A percentile compares a stretch with the other conserved stretches of the same genome.
phyloP scores from a whole-genome alignment of 2,888 invertebrate genomes.

The Pemphredon lugubris region DNA sequence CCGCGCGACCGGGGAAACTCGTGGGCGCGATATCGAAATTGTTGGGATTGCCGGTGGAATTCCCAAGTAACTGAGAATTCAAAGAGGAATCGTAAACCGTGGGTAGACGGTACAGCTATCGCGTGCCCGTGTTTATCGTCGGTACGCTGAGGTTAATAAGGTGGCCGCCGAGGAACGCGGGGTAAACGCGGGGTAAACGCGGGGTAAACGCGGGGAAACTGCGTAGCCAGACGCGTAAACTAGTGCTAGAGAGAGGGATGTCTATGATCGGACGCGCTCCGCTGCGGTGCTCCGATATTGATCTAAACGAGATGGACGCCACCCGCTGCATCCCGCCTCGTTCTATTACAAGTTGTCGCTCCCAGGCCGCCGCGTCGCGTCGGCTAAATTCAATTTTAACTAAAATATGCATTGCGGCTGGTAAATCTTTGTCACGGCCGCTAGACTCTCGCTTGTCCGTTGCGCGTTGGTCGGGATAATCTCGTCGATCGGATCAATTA shows the following conservation, averaged over 20 bases:
- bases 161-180: slow-evolving; percentile 47
- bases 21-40: slow-evolving; percentile 19
- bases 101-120: background rate
- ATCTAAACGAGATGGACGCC: slow-evolving; percentile 24
- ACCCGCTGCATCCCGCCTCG: background rate
- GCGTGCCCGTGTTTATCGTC: slow-evolving; percentile 26
- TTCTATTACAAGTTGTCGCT: slow-evolving; percentile 6
- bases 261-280: slow-evolving; percentile 28
- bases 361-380: no score
- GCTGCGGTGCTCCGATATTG: slow-evolving; percentile 31
- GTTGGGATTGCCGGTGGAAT: slow-evolving; percentile 18
- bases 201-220: slow-evolving; percentile 47
- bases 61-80: slow-evolving; percentile 5
- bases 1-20: background rate
- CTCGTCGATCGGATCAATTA: no score
- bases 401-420: background rate
- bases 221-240: slow-evolving; percentile 35
- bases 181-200: no score
- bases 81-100: slow-evolving; percentile 22
- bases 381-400: slow-evolving; percentile 51
- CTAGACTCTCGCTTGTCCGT: no score
- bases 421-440: no score
- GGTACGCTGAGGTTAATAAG: slow-evolving; percentile 42
- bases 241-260: slow-evolving; percentile 22
- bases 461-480: no score